Evolutionary conservation across 2,113 vertebrate species (phyloP).

Genomic region (Pyrgilauda ruficollis): DNA sequence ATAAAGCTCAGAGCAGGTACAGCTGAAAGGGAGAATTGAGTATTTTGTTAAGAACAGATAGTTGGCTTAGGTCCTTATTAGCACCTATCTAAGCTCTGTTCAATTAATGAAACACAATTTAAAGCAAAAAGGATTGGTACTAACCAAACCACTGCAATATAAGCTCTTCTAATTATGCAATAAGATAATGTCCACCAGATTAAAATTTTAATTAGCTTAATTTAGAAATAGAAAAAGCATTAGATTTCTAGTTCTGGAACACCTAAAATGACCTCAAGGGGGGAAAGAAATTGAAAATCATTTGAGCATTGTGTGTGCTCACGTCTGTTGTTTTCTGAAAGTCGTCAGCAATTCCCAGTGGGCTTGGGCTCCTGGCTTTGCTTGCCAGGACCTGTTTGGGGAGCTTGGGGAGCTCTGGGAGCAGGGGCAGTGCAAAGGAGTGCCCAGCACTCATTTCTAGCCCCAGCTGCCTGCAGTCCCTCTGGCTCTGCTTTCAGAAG

Average conservation of each 20-base stretch:
- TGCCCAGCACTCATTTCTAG: neutral
- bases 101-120: slow-evolving; percentile 28
- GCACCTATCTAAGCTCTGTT: neutral
- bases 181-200: slow-evolving; percentile 33
- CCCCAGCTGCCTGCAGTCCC: neutral
- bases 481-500: neutral
- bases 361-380: neutral
- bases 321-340: neutral
- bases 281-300: neutral
- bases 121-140: neutral
- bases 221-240: slow-evolving; percentile 19
- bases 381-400: neutral
- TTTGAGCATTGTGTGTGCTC: neutral
- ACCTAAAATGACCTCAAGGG: neutral
- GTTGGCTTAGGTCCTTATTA: neutral
- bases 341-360: neutral
- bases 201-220: slow-evolving; percentile 52
- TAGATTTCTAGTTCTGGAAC: slow-evolving; percentile 4
- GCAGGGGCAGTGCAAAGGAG: neutral
- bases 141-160: neutral
- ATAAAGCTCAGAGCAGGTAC: neutral
- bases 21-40: neutral
- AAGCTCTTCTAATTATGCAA: slow-evolving; percentile 32
- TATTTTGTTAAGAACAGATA: neutral
- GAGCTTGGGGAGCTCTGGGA: neutral